These are phyloP conservation scores for Brachyalestes nurse DNA, from an alignment of 2,797 vertebrate genomes.

Conservation along the genomic window DNA sequence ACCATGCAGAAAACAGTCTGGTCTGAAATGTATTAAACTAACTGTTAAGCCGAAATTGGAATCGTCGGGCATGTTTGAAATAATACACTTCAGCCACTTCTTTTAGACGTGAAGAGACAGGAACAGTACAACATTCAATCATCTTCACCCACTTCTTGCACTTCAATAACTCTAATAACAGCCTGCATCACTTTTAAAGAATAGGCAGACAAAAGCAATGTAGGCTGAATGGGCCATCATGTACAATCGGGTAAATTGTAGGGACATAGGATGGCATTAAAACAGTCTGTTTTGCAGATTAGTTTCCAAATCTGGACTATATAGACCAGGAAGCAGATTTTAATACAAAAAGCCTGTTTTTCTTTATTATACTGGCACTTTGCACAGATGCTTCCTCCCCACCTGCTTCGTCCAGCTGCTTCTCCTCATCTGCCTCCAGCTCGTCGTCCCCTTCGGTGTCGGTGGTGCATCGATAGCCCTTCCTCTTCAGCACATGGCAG, in stretches of 20 bases:
- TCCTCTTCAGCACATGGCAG: constrained; percentile 93
- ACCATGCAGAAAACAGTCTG: too few relatives aligned
- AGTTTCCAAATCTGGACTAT: too few relatives aligned
- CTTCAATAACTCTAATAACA: neutral
- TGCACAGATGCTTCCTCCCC: neutral
- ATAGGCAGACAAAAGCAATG: neutral
- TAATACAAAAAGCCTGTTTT: neutral
- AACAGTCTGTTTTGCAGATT: neutral
- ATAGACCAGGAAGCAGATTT: too few relatives aligned
- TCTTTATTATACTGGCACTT: neutral
- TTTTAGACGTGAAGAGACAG: neutral
- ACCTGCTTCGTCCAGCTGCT: constrained; percentile 53
- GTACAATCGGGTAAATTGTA: neutral
- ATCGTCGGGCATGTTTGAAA: neutral
- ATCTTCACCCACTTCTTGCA: neutral
- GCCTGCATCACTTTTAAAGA: neutral
- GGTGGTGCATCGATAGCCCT: constrained; percentile 95
- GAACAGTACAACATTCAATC: neutral
- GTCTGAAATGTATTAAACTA: too few relatives aligned
- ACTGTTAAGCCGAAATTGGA: too few relatives aligned
- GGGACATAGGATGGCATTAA: too few relatives aligned
- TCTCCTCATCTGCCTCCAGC: constrained; percentile 41
- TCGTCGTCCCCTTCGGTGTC: constrained; percentile 77
- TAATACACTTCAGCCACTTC: neutral
- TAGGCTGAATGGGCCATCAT: neutral